These are phyloP conservation scores for Anneissia japonica DNA, from an alignment of 35 echinoderm and acorn worm species.

Conservation along the genomic window DNA sequence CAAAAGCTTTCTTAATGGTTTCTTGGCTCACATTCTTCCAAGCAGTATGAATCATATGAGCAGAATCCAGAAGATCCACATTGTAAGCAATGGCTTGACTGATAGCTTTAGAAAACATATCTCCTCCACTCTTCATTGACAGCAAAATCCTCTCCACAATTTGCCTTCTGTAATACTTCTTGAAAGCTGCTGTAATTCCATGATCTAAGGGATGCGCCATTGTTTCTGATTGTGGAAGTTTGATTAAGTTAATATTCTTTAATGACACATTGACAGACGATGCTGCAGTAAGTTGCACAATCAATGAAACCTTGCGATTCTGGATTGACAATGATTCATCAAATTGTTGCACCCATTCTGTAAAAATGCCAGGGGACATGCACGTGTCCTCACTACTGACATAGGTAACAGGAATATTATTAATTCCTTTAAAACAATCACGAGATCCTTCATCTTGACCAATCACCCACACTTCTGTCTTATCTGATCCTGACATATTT, in stretches of 20 bases:
- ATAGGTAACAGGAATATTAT: not conserved
- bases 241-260: not conserved
- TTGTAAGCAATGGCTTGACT: not conserved
- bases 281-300: not conserved
- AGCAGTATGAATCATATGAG: not conserved
- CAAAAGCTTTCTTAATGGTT: not conserved
- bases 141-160: not conserved
- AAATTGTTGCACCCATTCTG: not conserved
- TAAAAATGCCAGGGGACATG: not conserved
- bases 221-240: not conserved
- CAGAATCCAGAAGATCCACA: not conserved
- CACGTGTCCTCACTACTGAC: not conserved
- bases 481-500: not conserved
- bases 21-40: not conserved
- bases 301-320: not conserved
- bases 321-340: not conserved
- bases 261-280: not conserved
- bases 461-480: not conserved
- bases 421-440: not conserved
- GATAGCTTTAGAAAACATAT: not conserved
- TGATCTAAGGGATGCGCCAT: not conserved
- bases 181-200: not conserved
- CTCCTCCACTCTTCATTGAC: not conserved
- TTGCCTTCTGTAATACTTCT: not conserved
- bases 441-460: not conserved